Conservation (phyloP, 2,888 invertebrate genomes). For the Agrotis exclamationis region DNA sequence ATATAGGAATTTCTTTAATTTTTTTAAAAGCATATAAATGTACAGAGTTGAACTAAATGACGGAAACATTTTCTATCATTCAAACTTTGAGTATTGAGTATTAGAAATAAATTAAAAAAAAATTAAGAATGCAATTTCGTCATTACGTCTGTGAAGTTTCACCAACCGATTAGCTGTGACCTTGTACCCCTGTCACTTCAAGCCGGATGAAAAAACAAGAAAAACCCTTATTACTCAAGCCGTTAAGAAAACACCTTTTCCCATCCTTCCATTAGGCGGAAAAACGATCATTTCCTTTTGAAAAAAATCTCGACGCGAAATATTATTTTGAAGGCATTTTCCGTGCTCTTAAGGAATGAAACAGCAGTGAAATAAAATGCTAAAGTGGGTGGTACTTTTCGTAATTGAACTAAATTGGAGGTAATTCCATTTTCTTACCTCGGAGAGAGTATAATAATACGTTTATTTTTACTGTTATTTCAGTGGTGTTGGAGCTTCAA, state of each 20-base stretch:
- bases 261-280: neutral
- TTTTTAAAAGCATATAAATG: too few species aligned
- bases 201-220: neutral
- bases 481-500: conserved; percentile 10
- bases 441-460: conserved; percentile 22
- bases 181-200: too few species aligned
- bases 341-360: conserved; percentile 34
- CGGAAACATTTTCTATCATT: too few species aligned
- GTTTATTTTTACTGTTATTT: conserved; percentile 42
- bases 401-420: conserved; percentile 55
- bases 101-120: too few species aligned
- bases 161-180: neutral
- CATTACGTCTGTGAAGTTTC: neutral
- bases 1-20: too few species aligned
- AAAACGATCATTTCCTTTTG: neutral
- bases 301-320: conserved; percentile 6
- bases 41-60: too few species aligned
- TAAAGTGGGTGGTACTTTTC: conserved; percentile 39
- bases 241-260: neutral
- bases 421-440: conserved; percentile 52
- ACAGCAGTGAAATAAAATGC: conserved; percentile 46
- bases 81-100: too few species aligned
- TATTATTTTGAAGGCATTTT: conserved; percentile 29
- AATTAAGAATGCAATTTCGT: too few species aligned
- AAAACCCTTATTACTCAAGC: neutral